A percentile compares a stretch with the other conserved stretches of the same genome.
These are phyloP conservation scores for Sander lucioperca DNA, from an alignment of 2,113 vertebrate species.

Conservation along the genomic window DNA sequence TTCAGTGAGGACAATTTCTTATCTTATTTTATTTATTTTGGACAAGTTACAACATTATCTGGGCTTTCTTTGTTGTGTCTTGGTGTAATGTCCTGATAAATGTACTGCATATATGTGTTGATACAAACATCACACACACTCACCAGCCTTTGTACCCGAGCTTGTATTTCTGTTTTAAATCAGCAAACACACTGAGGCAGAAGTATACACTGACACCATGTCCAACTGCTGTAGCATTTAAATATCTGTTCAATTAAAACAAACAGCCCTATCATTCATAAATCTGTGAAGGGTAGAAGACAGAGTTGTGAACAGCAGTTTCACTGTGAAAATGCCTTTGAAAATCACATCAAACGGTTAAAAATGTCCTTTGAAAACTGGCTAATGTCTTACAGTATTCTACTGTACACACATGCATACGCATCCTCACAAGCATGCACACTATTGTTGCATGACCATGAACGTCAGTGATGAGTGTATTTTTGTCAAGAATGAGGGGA, in stretches of 20 bases:
- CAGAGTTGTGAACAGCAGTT: too few relatives aligned
- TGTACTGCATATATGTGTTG: not conserved
- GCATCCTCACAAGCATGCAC: not conserved
- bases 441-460: not conserved
- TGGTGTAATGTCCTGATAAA: not conserved
- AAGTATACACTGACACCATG: too few relatives aligned
- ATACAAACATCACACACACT: not conserved
- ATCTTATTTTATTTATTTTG: not conserved
- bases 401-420: not conserved
- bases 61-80: not conserved
- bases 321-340: not conserved
- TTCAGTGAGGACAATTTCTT: not conserved
- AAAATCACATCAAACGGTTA: not conserved
- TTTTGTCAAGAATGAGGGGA: constrained; percentile 15
- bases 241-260: too few relatives aligned
- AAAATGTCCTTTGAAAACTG: not conserved
- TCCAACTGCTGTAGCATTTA: too few relatives aligned
- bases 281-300: too few relatives aligned
- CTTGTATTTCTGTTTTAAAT: not conserved
- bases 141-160: too few relatives aligned
- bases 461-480: constrained; percentile 5
- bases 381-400: not conserved
- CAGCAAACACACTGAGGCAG: not conserved
- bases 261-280: too few relatives aligned
- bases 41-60: not conserved